Conservation (phyloP, 2,888 invertebrate species). For the Pristionchus japonicus region DNA sequence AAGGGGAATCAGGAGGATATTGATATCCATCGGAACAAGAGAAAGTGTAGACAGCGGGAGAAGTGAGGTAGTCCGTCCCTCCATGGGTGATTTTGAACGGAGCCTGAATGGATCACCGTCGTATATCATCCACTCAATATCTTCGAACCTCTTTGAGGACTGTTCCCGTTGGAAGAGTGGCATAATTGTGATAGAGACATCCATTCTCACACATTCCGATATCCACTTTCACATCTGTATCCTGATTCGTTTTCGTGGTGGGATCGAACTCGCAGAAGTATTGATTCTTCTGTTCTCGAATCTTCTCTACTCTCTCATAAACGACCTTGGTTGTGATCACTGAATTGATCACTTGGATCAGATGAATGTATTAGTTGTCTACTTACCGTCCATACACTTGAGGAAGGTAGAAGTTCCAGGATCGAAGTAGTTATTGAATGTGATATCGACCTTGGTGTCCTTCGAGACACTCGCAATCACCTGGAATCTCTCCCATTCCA, state of each 20-base stretch:
- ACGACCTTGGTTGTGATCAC: background rate
- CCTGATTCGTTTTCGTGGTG: background rate
- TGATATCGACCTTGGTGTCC: background rate
- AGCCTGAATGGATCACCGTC: background rate
- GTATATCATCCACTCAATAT: background rate
- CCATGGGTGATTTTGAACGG: slow-evolving; percentile 23
- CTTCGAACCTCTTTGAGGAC: slow-evolving; percentile 10
- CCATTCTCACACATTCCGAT: slow-evolving; percentile 4
- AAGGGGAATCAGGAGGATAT: background rate
- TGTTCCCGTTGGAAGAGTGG: slow-evolving; percentile 29
- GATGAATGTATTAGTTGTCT: too few species aligned
- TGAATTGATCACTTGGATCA: background rate
- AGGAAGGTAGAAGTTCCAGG: background rate
- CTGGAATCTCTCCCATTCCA: background rate
- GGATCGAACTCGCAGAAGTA: slow-evolving; percentile 19
- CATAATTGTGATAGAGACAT: background rate
- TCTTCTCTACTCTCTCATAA: background rate
- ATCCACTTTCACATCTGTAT: background rate
- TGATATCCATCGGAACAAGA: slow-evolving; percentile 11
- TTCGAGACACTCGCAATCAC: background rate
- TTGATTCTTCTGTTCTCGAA: slow-evolving; percentile 3
- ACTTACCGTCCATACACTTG: background rate
- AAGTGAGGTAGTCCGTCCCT: background rate
- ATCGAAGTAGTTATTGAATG: background rate
- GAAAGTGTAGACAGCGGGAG: background rate